Evolutionary conservation across 2,888 invertebrate genomes (phyloP).

Genomic region (Agrotis segetum): DNA sequence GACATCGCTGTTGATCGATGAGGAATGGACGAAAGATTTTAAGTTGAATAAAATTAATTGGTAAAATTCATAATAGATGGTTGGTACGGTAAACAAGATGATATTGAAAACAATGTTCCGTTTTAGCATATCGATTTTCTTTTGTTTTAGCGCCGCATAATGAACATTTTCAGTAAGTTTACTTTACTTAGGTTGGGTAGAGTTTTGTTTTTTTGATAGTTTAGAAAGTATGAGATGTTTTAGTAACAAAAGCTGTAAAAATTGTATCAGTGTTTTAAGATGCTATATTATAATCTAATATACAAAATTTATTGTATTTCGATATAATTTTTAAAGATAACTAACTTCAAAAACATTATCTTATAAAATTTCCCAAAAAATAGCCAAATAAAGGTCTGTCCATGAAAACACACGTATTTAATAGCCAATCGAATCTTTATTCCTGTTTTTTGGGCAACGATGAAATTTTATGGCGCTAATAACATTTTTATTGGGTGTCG

Average conservation of each 20-base stretch:
- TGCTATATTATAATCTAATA: too few species aligned
- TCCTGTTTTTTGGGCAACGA: conserved; percentile 55
- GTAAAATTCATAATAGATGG: conserved; percentile 14
- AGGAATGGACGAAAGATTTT: conserved; percentile 17
- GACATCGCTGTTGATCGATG: conserved; percentile 18
- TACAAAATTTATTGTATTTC: too few species aligned
- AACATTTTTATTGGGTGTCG: conserved; percentile 60
- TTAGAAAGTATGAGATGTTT: too few species aligned
- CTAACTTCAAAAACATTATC: background rate
- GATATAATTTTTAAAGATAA: too few species aligned
- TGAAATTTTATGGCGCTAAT: conserved; percentile 61
- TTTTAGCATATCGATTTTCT: background rate
- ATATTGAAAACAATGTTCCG: background rate
- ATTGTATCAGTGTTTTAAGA: background rate
- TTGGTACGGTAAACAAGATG: background rate
- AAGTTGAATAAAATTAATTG: conserved; percentile 27
- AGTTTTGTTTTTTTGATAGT: too few species aligned
- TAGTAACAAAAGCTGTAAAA: too few species aligned
- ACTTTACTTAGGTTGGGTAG: background rate
- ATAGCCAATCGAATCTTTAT: conserved; percentile 49
- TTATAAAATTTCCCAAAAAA: conserved; percentile 1
- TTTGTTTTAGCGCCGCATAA: background rate
- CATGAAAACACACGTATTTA: conserved; percentile 36
- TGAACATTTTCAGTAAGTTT: background rate
- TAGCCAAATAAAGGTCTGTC: background rate